Percentiles rank a stretch among this genome's conserved stretches.
These are phyloP conservation scores for Hiodon alosoides DNA, from an alignment of 2,113 vertebrate species.

Conservation along the genomic window DNA sequence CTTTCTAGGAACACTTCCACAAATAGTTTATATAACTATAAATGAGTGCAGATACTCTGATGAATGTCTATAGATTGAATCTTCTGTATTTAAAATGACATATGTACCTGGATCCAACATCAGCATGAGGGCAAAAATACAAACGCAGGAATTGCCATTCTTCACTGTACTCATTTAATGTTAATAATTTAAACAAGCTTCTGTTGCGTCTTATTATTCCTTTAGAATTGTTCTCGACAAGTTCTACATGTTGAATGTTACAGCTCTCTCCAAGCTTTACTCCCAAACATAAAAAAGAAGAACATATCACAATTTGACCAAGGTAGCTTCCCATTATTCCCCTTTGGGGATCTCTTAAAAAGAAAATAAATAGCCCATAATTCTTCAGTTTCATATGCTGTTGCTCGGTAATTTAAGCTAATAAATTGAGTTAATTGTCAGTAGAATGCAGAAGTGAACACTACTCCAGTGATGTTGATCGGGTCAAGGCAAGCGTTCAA, in stretches of 20 bases:
- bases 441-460: neutral
- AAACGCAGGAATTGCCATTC: too few relatives aligned
- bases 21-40: too few relatives aligned
- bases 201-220: slow-evolving; percentile 25
- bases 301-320: slow-evolving; percentile 63
- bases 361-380: slow-evolving; percentile 56
- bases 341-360: slow-evolving; percentile 51
- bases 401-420: slow-evolving; percentile 56
- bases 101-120: too few relatives aligned
- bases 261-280: slow-evolving; percentile 37
- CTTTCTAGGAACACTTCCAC: too few relatives aligned
- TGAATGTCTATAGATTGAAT: too few relatives aligned
- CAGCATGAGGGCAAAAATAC: too few relatives aligned
- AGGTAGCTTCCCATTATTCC: slow-evolving; percentile 46
- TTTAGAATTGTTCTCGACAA: neutral
- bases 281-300: slow-evolving; percentile 53
- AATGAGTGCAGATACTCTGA: too few relatives aligned
- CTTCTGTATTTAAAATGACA: too few relatives aligned
- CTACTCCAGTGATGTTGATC: neutral
- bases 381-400: slow-evolving; percentile 45
- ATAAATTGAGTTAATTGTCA: slow-evolving; percentile 64
- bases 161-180: too few relatives aligned
- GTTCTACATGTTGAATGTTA: slow-evolving; percentile 2
- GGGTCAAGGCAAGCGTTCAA: neutral
- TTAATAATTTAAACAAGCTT: too few relatives aligned